Evolutionary conservation across 2,888 invertebrate species (phyloP).

Genomic region (Limenitis camilla): DNA sequence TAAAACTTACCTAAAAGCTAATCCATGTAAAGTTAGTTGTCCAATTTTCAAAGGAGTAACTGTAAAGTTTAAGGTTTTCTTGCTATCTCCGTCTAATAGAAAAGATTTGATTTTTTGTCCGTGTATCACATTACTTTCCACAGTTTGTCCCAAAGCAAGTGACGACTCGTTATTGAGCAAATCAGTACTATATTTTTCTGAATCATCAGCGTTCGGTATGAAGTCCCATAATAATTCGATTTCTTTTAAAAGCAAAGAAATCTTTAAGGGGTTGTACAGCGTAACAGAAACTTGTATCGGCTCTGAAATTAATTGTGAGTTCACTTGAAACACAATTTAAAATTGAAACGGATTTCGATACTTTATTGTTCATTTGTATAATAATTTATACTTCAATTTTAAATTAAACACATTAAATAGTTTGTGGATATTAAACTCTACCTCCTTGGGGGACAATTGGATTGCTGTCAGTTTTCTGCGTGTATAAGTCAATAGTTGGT

Average conservation of each 20-base stretch:
- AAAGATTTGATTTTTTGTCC: slow-evolving; percentile 74
- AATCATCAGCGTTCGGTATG: slow-evolving; percentile 33
- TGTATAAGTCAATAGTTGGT: slow-evolving; percentile 84
- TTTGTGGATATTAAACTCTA: slow-evolving; percentile 32
- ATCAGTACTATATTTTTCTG: slow-evolving; percentile 34
- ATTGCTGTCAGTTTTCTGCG: slow-evolving; percentile 77
- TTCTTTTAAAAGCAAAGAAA: slow-evolving; percentile 80
- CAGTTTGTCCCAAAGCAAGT: slow-evolving; percentile 39
- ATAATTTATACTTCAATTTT: background rate
- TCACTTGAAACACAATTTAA: slow-evolving; percentile 6
- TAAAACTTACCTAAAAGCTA: slow-evolving; percentile 77
- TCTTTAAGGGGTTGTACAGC: slow-evolving; percentile 84
- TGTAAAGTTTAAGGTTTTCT: slow-evolving; percentile 79
- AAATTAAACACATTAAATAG: background rate
- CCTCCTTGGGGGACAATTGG: slow-evolving; percentile 84
- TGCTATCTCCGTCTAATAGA: slow-evolving; percentile 73
- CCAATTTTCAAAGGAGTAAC: slow-evolving; percentile 85
- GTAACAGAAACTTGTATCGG: slow-evolving; percentile 85
- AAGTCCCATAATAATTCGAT: slow-evolving; percentile 84
- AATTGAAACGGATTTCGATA: background rate
- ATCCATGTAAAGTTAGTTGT: slow-evolving; percentile 81
- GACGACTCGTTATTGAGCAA: slow-evolving; percentile 50
- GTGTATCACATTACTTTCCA: slow-evolving; percentile 63
- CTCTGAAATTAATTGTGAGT: slow-evolving; percentile 68
- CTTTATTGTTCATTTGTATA: background rate